These are phyloP conservation scores for Leptinotarsa lineolata DNA, from an alignment of 1,140 invertebrate genomes.

Conservation along the genomic window DNA sequence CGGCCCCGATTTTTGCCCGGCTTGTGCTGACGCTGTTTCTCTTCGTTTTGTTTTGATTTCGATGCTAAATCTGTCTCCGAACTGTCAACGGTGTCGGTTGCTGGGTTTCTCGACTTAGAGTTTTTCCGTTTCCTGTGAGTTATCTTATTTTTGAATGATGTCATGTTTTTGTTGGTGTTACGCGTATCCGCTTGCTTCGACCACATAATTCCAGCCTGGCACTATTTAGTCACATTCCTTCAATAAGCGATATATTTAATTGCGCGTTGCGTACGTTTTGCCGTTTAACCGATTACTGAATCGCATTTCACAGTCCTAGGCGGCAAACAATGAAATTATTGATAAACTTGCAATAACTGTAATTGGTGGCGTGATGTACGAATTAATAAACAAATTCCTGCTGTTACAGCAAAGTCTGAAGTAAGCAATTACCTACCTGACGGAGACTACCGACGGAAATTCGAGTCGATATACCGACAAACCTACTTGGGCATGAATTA, in stretches of 20 bases:
- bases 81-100: slow-evolving; percentile 21
- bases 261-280: slow-evolving; percentile 14
- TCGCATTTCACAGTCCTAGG: background rate
- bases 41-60: slow-evolving; percentile 26
- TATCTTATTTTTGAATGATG: slow-evolving; percentile 50
- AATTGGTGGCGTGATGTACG: slow-evolving; percentile 1
- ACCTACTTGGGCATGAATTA: too few species aligned
- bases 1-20: slow-evolving; percentile 25
- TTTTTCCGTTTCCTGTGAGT: slow-evolving; percentile 49
- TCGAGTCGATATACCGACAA: too few species aligned
- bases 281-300: background rate
- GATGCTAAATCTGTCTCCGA: slow-evolving; percentile 25
- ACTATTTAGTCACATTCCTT: slow-evolving; percentile 29
- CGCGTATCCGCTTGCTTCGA: slow-evolving; percentile 49
- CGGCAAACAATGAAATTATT: slow-evolving; percentile 14
- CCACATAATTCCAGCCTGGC: slow-evolving; percentile 44
- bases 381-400: slow-evolving; percentile 8
- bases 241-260: slow-evolving; percentile 18
- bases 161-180: slow-evolving; percentile 44
- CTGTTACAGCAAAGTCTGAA: background rate
- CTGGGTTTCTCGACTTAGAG: slow-evolving; percentile 32
- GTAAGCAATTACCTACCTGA: too few species aligned
- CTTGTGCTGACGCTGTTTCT: slow-evolving; percentile 32
- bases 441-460: too few species aligned
- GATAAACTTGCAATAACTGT: slow-evolving; percentile 24